phyloP scores from a whole-genome alignment of 1,140 invertebrate species.

The Delia radicum region DNA sequence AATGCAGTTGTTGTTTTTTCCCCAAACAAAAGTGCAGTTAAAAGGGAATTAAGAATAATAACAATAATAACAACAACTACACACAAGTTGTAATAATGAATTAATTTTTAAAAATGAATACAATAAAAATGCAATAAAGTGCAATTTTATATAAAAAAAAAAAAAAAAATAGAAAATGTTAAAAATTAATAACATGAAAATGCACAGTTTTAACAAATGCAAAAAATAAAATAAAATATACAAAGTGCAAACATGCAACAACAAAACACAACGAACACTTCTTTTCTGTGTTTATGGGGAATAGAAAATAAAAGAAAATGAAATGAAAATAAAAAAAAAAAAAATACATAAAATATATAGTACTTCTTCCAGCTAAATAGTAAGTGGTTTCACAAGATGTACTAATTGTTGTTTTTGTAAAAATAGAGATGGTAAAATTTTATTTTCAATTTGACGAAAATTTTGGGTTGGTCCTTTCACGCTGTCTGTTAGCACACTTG shows the following conservation, averaged over 20 bases:
- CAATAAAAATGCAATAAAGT: background rate
- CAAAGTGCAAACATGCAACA: background rate
- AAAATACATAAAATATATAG: background rate
- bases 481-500: no score
- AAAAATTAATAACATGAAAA: background rate
- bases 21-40: background rate
- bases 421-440: no score
- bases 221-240: background rate
- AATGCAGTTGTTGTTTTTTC: background rate
- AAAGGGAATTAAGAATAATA: background rate
- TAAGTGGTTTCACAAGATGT: background rate
- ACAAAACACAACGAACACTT: background rate
- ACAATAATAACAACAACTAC: background rate
- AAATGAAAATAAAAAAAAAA: background rate
- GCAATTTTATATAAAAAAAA: background rate
- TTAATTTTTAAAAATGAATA: background rate
- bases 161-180: background rate
- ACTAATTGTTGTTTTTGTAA: background rate
- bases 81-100: background rate
- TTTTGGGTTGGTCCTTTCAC: no score
- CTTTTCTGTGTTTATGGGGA: no score
- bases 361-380: no score
- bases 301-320: background rate
- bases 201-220: background rate
- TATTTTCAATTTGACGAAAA: no score